These are phyloP conservation scores for Gasteruption jaculator DNA, from an alignment of 2,888 invertebrate species.

Conservation along the genomic window DNA sequence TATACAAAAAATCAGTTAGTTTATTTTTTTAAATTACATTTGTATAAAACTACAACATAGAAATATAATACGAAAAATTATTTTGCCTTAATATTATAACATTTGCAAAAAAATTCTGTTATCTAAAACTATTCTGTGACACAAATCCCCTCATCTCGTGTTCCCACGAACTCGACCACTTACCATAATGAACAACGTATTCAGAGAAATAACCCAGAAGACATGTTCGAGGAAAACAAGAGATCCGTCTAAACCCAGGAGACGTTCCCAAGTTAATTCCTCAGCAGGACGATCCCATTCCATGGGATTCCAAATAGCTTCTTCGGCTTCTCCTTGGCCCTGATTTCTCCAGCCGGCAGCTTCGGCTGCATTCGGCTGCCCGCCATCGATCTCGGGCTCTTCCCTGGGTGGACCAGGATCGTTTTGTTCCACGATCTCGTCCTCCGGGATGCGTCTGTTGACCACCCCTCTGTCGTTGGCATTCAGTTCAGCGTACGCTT, in stretches of 20 bases:
- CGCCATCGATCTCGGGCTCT: slow-evolving; percentile 34
- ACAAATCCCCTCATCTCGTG: too few species aligned
- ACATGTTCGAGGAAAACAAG: slow-evolving; percentile 97
- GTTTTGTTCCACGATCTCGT: slow-evolving; percentile 21
- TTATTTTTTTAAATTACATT: too few species aligned
- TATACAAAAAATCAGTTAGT: too few species aligned
- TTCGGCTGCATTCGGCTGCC: slow-evolving; percentile 31
- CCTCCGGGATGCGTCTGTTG: slow-evolving; percentile 20
- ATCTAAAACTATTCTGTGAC: too few species aligned
- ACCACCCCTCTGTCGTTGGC: neutral
- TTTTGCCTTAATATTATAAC: too few species aligned
- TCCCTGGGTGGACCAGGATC: slow-evolving; percentile 32
- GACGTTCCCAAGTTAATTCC: slow-evolving; percentile 96
- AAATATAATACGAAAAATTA: too few species aligned
- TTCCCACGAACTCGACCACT: too few species aligned
- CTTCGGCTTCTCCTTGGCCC: slow-evolving; percentile 62
- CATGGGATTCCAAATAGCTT: slow-evolving; percentile 96
- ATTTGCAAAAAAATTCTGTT: too few species aligned
- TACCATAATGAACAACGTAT: slow-evolving; percentile 87
- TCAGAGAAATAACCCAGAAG: slow-evolving; percentile 97
- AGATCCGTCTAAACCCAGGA: slow-evolving; percentile 94
- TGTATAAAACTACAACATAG: too few species aligned
- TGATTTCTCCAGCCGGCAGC: slow-evolving; percentile 36
- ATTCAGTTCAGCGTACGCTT: slow-evolving; percentile 8
- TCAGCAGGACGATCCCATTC: slow-evolving; percentile 98